Conservation (phyloP, 2,888 invertebrate genomes). For the Blera fallax region DNA sequence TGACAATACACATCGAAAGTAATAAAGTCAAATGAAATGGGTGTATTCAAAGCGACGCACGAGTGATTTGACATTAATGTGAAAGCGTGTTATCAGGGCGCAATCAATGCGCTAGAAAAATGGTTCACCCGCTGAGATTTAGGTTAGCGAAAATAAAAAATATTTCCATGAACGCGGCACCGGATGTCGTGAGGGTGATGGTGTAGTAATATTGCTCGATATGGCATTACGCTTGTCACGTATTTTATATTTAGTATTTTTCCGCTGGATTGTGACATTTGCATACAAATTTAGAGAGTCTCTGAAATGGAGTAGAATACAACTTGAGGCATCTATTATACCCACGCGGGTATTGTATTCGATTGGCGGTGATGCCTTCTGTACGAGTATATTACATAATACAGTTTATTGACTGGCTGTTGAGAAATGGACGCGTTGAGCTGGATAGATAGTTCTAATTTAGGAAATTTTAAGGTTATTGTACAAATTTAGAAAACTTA, state of each 20-base stretch:
- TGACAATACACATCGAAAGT: constrained; percentile 43
- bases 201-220: neutral
- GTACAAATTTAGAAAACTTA: too few relatives aligned
- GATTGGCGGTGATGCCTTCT: neutral
- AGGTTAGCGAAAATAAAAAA: neutral
- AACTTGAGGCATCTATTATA: neutral
- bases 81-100: constrained; percentile 47
- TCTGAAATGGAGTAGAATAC: neutral
- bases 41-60: constrained; percentile 37
- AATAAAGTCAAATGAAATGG: constrained; percentile 40
- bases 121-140: neutral
- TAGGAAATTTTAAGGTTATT: too few relatives aligned
- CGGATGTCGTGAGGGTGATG: neutral
- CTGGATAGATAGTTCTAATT: too few relatives aligned
- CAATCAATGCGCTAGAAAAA: neutral
- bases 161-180: neutral
- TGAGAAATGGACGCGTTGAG: too few relatives aligned
- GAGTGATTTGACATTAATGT: constrained; percentile 51
- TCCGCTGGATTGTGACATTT: constrained; percentile 16
- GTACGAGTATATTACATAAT: neutral
- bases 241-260: constrained; percentile 1
- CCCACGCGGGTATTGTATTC: neutral
- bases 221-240: constrained; percentile 24
- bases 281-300: constrained; percentile 9
- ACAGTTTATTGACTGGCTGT: neutral